Base-by-base conservation (phyloP, 1,140 invertebrate species). In the Zaprionus capensis region DNA sequence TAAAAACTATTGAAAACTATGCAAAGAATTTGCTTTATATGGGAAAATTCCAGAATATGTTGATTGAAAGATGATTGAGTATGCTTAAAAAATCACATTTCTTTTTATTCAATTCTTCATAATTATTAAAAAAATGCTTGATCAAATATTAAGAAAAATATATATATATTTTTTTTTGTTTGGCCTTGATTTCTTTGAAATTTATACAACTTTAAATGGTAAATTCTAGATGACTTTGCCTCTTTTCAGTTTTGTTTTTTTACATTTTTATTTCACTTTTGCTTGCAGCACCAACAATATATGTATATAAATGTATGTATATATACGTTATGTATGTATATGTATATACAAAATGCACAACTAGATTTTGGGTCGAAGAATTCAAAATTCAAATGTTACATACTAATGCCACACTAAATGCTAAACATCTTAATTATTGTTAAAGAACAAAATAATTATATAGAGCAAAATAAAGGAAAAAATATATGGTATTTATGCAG, bases 301-400 rank as follows among this genome's bases (percentile, higher is more conserved):
- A 85, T 81, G 81, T 68, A 56, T 64, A 56, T 75, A 70, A 62
- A 36, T 51, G 57, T 55, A 20, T 26, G 44, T 55, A 67, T 70
- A 66, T 84, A 72, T 86, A 70, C 59, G 15, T 38, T 73, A 80
- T 81, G 78, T 67, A 71, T 74, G 59, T 64, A 36, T 71, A 63
- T 71, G 74, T 88, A 87, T 87, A 78, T 87, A 87, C 83, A 87
- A 88, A 82, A 88, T 87, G 84, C 83, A 87, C 84, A 87, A 84
- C 84, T 87, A 88, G 81, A 83, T 75, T 88, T 88, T 68, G 68
- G 65, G 68, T 83, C 83, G 71, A 71, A 75, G 84, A 86, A 86
- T 86, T 86, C 78, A 86, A 78, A 86, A 86, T 86, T 86, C 83
- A 88, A 85, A 87, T 83, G 77, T 77, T 58, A 51, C 71, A 79